Conservation (phyloP, 2,113 vertebrate species). For the Monopterus albus region DNA sequence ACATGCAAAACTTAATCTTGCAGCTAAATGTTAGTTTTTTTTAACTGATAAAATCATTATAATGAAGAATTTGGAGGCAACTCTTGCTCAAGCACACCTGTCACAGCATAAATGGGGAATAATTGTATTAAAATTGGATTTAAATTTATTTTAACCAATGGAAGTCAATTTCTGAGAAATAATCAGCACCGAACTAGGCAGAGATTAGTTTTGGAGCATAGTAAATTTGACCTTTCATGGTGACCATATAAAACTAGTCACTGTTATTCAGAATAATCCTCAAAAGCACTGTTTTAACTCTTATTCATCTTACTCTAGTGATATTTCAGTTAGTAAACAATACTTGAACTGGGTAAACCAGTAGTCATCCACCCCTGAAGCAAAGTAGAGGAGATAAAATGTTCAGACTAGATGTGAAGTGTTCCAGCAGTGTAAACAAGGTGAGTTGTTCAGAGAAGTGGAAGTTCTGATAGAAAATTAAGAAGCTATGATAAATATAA, state of each 20-base stretch:
- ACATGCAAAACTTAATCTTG: slow-evolving; percentile 60
- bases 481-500: slow-evolving; percentile 16
- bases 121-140: not conserved
- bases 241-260: not conserved
- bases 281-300: no score
- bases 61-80: not conserved
- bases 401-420: slow-evolving; percentile 24
- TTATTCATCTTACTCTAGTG: not conserved
- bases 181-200: not conserved
- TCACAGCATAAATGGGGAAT: not conserved
- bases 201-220: not conserved
- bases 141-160: not conserved
- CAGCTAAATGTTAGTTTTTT: not conserved
- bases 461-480: slow-evolving; percentile 10
- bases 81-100: not conserved
- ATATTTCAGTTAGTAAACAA: not conserved
- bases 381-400: not conserved
- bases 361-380: not conserved
- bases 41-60: not conserved
- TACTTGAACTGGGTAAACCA: not conserved
- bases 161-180: not conserved
- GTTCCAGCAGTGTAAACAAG: slow-evolving; percentile 17
- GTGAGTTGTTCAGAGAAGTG: slow-evolving; percentile 49
- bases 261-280: not conserved
- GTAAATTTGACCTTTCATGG: not conserved